Base-by-base conservation (phyloP, 2,113 vertebrate species). In the Leptocoma aspasia region DNA sequence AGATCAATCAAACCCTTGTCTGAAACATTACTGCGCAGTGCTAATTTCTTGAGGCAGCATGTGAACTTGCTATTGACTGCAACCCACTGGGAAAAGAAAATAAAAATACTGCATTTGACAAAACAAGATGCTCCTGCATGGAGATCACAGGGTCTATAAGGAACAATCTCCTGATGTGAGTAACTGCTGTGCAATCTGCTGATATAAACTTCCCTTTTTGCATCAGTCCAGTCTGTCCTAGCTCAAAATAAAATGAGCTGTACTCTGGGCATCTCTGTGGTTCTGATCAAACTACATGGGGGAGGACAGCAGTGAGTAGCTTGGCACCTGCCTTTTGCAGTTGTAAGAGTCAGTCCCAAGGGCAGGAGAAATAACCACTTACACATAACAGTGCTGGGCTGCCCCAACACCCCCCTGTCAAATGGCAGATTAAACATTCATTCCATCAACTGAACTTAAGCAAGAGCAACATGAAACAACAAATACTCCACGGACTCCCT, bases 131-230 rank as follows among this genome's bases (percentile, higher is more conserved):
- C 86, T 86, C 56, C 66, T 69, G 57, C 45, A 72, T 10, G 33
- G 50, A 66, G 66, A n/a, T 82, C 86, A 90, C 52, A 71, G 71
- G 77, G 35, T 76, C 80, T 68, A 3, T 47, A 70, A 68, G 63
- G 82, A 96, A 83, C 60, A 69, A 27, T 70, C 88, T 88, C 60
- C 88, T 76, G 70, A 63, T 56, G 78, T 1, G 72, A 89, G 75
- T 12, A 75, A 88, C 50, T 71, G 65, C 89, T 80, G 69, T 86
- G 79, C 80, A 89, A 92, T 84, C 78, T 90, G 72, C 72, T 84
- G 82, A 92, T 2, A 68, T 28, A 89, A 87, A 82, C 21, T 52
- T 95, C 95, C 94, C 95, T 97, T 81, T 92, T 92, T 89, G 60
- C 82, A 86, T 91, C 65, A 49, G 49, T 63, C 61, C 49, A 50